Base-by-base conservation (phyloP, 2,113 vertebrate genomes). In the Phaethon lepturus region DNA sequence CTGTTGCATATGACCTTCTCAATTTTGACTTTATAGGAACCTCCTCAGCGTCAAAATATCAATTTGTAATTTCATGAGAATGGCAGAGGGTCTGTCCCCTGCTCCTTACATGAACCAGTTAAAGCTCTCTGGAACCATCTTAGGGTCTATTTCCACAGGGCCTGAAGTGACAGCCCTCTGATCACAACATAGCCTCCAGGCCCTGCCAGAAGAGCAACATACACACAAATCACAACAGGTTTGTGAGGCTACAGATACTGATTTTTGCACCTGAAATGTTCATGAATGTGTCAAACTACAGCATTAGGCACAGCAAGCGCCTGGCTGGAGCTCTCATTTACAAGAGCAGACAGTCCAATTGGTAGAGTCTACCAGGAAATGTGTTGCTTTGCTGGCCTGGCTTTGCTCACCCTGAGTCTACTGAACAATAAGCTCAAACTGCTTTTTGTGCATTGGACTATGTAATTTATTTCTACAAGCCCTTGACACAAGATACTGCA, bases 71-170 rank as follows among this genome's bases (percentile, higher is more conserved):
- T 24, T 44, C 38, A 11, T 3, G 6, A 52, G 50, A 72, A 33
- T 40, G 25, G 6, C 69, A 85, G 56, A 77, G 3, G 9, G 5
- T 60, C 49, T 72, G 13, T 89, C 15, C 23, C 19, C 29, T 0
- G 0, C 20, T 88, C 44, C 6, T 0, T 0, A 5, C 1, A 0
- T 18, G 11, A 94, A 53, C 7, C 3, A 12, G 8, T 22, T 40
- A 17, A 2, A 82, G 60, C 20, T 53, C 20, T 52, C 26, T 71
- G 82, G 52, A 82, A 17, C 25, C 3, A 3, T 8, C 47, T 75
- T 25, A 8, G 60, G 5, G 4, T 38, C 19, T 71, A 18, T 75
- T 63, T 80, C 25, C 10, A 44, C 13, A 44, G 50, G 49, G 73
- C 6, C 14, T 64, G 71, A 22, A 1, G 1, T 6, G 2, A 38